phyloP scores from a whole-genome alignment of 30 jellyfish, hydroid and myxozoan species.

The Pelagia noctiluca region DNA sequence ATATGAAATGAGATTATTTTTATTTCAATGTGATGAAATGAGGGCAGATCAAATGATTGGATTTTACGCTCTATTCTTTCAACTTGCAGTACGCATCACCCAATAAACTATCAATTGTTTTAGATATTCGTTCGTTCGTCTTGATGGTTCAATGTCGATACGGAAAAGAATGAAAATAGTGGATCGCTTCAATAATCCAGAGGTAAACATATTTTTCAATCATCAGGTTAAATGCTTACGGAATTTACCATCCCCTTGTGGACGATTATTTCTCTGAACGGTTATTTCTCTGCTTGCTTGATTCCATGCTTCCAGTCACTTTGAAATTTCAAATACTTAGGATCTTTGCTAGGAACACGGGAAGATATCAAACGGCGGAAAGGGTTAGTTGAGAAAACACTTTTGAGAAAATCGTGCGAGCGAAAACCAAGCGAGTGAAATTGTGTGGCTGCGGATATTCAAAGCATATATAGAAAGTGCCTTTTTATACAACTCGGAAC shows the following conservation, averaged over 20 bases:
- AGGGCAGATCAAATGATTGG: too few species aligned
- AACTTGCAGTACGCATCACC: too few species aligned
- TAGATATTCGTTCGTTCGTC: conserved; percentile 88
- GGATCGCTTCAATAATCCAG: conserved; percentile 93
- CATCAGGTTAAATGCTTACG: not conserved
- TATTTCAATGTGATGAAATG: too few species aligned
- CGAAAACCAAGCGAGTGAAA: not conserved
- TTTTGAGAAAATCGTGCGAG: not conserved
- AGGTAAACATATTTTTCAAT: conserved; percentile 42
- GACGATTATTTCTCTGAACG: too few species aligned
- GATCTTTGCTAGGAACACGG: not conserved
- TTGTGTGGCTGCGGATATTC: not conserved
- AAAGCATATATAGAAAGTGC: not conserved
- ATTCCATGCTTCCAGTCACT: too few species aligned
- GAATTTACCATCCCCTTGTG: too few species aligned
- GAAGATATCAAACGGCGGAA: not conserved
- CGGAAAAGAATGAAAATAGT: conserved; percentile 96
- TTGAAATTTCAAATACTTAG: not conserved
- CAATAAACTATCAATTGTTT: not conserved
- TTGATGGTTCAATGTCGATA: conserved; percentile 97
- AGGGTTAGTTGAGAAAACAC: not conserved
- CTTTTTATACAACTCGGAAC: not conserved
- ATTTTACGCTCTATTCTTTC: too few species aligned
- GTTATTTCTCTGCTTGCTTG: too few species aligned
- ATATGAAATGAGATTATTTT: too few species aligned